These are phyloP conservation scores for Zaprionus camerounensis DNA, from an alignment of 1,140 invertebrate species.

Conservation along the genomic window DNA sequence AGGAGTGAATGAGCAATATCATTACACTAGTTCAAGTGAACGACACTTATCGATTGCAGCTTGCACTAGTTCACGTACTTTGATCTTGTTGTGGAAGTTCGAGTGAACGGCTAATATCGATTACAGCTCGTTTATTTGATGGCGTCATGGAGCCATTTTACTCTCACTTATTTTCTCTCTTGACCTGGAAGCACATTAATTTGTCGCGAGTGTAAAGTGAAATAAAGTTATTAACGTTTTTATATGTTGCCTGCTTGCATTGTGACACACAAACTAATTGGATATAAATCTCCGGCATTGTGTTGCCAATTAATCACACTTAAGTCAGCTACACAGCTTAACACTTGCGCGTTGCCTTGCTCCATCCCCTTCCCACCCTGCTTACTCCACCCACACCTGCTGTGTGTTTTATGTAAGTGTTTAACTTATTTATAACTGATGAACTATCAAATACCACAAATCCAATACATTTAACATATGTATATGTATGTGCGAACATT, in stretches of 20 bases:
- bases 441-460: conserved; percentile 56
- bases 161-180: neutral
- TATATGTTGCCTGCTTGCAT: conserved; percentile 6
- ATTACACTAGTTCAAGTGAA: neutral
- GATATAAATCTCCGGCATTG: conserved; percentile 18
- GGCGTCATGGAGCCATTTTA: neutral
- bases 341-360: neutral
- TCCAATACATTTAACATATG: conserved; percentile 9
- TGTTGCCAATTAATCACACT: conserved; percentile 37
- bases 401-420: conserved; percentile 13
- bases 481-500: conserved; percentile 29
- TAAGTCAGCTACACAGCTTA: conserved; percentile 6
- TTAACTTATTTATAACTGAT: conserved; percentile 52
- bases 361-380: neutral
- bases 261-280: conserved; percentile 13
- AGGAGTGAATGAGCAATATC: too few species aligned
- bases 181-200: conserved; percentile 3
- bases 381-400: neutral
- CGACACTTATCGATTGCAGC: neutral
- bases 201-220: conserved; percentile 3
- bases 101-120: neutral
- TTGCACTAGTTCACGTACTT: too few species aligned
- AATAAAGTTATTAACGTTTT: conserved; percentile 3
- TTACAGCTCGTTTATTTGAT: neutral
- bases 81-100: neutral